These are phyloP conservation scores for Brachynemurus nebulosus DNA, from an alignment of 2,888 invertebrate species.

Conservation along the genomic window DNA sequence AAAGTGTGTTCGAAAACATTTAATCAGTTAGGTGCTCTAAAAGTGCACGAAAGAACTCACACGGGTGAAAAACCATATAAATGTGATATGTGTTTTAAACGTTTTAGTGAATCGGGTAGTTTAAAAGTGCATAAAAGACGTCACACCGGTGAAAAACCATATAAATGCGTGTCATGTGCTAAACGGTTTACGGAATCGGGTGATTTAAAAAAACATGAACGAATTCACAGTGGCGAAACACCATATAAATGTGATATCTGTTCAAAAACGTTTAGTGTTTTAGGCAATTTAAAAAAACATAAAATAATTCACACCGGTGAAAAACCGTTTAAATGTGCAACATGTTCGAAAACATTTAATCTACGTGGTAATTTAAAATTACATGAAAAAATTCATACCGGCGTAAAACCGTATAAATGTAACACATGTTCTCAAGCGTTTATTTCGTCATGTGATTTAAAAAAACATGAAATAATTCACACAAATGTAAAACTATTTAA, in stretches of 20 bases:
- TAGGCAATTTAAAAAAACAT: background rate
- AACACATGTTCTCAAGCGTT: background rate
- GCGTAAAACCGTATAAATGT: background rate
- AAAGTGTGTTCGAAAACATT: too few species aligned
- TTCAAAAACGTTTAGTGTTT: background rate
- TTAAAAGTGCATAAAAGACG: background rate
- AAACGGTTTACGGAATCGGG: background rate
- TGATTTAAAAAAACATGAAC: background rate
- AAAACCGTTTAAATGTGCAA: background rate
- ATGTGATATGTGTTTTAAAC: background rate
- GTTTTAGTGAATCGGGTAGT: background rate
- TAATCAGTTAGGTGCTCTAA: too few species aligned
- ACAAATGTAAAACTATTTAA: background rate
- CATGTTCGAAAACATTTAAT: background rate
- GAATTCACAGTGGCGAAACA: background rate
- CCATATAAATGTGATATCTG: background rate
- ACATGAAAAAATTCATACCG: background rate
- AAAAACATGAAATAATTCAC: background rate
- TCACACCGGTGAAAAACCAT: background rate
- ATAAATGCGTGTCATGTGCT: background rate
- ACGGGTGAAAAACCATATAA: constrained; percentile 2
- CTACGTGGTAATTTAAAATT: background rate
- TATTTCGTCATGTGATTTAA: background rate
- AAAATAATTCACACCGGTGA: background rate
- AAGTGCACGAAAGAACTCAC: background rate